These are phyloP conservation scores for Periparus ater DNA, from an alignment of 2,797 vertebrate species.

Conservation along the genomic window DNA sequence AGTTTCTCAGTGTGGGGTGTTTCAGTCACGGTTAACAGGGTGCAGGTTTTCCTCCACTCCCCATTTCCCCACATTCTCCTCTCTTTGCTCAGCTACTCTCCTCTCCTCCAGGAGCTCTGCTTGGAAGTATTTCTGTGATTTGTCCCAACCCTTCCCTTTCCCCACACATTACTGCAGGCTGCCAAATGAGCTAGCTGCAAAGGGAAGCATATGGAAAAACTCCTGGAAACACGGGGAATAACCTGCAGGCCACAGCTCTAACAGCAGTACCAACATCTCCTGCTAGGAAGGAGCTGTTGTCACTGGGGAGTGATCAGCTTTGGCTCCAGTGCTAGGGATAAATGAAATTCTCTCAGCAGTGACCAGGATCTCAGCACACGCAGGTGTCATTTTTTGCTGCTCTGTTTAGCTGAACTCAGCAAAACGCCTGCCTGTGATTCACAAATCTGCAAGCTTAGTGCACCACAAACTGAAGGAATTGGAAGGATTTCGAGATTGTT, in stretches of 20 bases:
- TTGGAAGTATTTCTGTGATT: neutral
- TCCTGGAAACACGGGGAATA: neutral
- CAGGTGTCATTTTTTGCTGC: neutral
- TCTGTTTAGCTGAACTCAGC: neutral
- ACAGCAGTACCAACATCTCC: neutral
- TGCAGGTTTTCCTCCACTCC: neutral
- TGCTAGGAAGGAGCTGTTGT: neutral
- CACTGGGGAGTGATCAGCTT: neutral
- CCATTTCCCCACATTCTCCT: neutral
- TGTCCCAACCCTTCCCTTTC: neutral
- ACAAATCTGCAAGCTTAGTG: neutral
- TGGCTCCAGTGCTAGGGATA: neutral
- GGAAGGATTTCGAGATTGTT: neutral
- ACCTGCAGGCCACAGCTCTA: neutral
- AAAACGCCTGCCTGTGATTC: neutral
- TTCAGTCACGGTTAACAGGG: neutral
- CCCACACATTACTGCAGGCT: neutral
- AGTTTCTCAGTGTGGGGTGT: neutral
- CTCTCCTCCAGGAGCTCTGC: neutral
- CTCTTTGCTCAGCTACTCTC: neutral
- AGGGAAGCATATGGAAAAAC: neutral
- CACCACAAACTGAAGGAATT: accelerated
- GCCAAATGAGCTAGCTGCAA: neutral
- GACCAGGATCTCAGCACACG: neutral
- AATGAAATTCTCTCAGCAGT: neutral